Evolutionary conservation across 2,888 invertebrate genomes (phyloP).

Genomic region (Philereme transversata): DNA sequence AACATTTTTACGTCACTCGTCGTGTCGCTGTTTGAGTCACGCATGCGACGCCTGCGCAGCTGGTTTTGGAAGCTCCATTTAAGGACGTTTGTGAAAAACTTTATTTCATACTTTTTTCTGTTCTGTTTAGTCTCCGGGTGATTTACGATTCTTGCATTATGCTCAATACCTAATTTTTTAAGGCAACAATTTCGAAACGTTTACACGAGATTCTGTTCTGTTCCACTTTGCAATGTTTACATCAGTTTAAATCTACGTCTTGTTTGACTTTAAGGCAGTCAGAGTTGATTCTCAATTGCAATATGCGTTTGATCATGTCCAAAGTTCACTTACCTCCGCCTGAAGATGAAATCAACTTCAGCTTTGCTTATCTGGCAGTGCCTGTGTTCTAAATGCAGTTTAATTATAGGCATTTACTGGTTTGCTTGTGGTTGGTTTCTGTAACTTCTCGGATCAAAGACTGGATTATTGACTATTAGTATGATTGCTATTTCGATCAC

Average conservation of each 20-base stretch:
- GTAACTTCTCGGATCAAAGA: conserved; percentile 34
- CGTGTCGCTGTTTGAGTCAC: conserved; percentile 58
- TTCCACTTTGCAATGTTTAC: conserved; percentile 13
- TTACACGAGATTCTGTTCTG: not conserved
- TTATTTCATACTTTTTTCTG: conserved; percentile 18
- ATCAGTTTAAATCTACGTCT: conserved; percentile 5
- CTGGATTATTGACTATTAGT: conserved; percentile 1
- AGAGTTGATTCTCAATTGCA: conserved; percentile 8
- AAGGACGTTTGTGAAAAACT: conserved; percentile 48
- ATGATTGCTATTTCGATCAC: not conserved
- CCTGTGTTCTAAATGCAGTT: conserved; percentile 56
- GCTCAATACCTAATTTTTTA: not conserved
- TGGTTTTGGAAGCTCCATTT: conserved; percentile 61
- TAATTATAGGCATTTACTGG: conserved; percentile 46
- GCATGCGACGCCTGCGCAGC: conserved; percentile 45
- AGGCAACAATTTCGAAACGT: not conserved
- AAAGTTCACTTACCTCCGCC: conserved; percentile 52
- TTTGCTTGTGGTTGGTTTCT: conserved; percentile 42
- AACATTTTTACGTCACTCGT: conserved; percentile 50
- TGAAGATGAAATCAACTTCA: conserved; percentile 50
- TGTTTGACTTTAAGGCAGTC: conserved; percentile 10
- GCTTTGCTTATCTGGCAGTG: conserved; percentile 62
- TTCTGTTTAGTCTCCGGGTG: conserved; percentile 8
- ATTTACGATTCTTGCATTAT: conserved; percentile 5
- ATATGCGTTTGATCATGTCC: conserved; percentile 4